Percentiles rank a stretch among this genome's conserved stretches.
Evolutionary conservation across 2,113 vertebrate species (phyloP).

Genomic region (Sinosuthora webbiana): DNA sequence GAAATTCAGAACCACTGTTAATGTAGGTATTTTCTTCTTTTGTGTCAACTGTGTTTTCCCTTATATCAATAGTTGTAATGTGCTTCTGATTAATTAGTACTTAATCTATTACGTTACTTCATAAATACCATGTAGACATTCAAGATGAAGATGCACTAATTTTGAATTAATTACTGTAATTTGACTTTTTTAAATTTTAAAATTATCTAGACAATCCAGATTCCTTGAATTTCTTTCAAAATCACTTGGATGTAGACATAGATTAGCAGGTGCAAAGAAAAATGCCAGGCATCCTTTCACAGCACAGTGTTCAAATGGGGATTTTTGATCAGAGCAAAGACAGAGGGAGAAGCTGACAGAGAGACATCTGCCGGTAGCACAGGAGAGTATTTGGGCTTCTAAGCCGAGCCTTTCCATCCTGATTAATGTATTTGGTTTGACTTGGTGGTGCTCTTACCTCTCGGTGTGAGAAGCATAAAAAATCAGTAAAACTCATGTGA

Average conservation of each 20-base stretch:
- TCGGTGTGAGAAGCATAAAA: background rate
- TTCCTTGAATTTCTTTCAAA: background rate
- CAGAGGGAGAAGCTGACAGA: background rate
- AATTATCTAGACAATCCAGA: background rate
- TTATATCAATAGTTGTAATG: background rate
- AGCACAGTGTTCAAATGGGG: background rate
- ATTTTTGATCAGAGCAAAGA: background rate
- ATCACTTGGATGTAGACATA: background rate
- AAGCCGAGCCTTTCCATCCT: background rate
- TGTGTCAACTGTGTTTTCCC: background rate
- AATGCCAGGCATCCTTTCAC: background rate
- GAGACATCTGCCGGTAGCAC: slow-evolving; percentile 45
- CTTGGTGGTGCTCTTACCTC: background rate
- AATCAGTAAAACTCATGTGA: background rate
- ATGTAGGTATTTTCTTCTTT: background rate
- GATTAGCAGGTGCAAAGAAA: background rate
- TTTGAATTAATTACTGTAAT: background rate
- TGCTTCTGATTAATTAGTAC: background rate
- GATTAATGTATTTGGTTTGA: background rate
- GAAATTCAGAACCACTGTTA: background rate
- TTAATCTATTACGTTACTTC: background rate
- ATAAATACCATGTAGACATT: background rate
- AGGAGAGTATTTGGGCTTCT: background rate
- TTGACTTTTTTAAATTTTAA: background rate
- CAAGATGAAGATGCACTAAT: background rate